A percentile compares a stretch with the other conserved stretches of the same genome.
Evolutionary conservation across 2,797 vertebrate genomes (phyloP).

Genomic region (Dallia pectoralis): DNA sequence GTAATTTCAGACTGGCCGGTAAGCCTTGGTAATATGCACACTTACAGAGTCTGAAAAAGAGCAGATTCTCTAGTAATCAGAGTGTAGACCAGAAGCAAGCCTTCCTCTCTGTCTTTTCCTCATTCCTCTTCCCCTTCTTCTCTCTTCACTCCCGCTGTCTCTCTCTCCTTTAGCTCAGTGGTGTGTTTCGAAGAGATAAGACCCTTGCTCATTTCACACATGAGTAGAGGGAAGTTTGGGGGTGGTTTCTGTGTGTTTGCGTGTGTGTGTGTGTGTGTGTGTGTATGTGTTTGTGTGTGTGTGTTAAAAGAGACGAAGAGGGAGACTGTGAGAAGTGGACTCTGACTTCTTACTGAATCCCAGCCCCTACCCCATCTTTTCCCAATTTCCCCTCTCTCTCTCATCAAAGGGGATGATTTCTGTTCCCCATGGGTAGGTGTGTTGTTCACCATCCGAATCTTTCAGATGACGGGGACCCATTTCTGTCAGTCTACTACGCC

Average conservation of each 20-base stretch:
- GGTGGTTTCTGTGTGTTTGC: slow-evolving; percentile 46
- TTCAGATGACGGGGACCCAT: background rate
- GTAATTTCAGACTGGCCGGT: slow-evolving; percentile 1
- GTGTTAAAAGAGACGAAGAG: slow-evolving; percentile 1
- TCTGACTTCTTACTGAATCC: background rate
- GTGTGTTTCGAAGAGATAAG: slow-evolving; percentile 83
- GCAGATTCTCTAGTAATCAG: slow-evolving; percentile 64
- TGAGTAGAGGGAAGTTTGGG: slow-evolving; percentile 72
- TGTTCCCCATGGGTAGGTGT: background rate
- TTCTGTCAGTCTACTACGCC: background rate
- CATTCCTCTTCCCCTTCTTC: slow-evolving; percentile 22
- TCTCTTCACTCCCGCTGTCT: slow-evolving; percentile 59
- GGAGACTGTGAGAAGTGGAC: background rate
- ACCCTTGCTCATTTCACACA: slow-evolving; percentile 82
- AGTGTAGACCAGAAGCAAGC: slow-evolving; percentile 56
- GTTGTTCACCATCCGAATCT: slow-evolving; percentile 3
- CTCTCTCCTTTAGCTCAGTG: slow-evolving; percentile 79
- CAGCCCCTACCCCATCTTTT: background rate
- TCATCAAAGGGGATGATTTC: background rate
- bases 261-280: slow-evolving; percentile 32
- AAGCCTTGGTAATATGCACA: background rate
- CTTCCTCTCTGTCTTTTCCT: slow-evolving; percentile 27
- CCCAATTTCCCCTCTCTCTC: background rate
- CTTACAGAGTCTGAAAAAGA: slow-evolving; percentile 16
- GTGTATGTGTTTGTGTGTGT: slow-evolving; percentile 40